These are phyloP conservation scores for Scarus forsteni DNA, from an alignment of 2,797 vertebrate genomes.

Conservation along the genomic window DNA sequence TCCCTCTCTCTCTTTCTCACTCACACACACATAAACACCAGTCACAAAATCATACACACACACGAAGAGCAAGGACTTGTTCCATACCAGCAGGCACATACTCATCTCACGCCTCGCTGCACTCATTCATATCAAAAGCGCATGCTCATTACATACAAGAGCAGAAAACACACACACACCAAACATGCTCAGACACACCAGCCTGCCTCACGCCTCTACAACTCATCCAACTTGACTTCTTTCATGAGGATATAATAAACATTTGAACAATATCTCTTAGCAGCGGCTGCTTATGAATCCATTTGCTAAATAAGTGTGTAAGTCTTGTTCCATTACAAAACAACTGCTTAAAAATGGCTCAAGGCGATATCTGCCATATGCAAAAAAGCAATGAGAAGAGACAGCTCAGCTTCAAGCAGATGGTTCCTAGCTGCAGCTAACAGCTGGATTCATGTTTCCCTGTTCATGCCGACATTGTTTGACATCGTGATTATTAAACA, in stretches of 20 bases:
- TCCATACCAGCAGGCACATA: conserved; percentile 81
- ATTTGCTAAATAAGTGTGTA: conserved; percentile 66
- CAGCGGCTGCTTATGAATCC: conserved; percentile 65
- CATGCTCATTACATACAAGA: conserved; percentile 78
- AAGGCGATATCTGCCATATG: conserved; percentile 68
- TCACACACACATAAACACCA: conserved; percentile 8
- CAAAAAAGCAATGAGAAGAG: conserved; percentile 49
- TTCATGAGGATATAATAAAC: conserved; percentile 71
- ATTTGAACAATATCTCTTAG: conserved; percentile 66
- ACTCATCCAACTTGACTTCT: conserved; percentile 66
- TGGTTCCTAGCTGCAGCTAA: conserved; percentile 68
- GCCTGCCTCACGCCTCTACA: conserved; percentile 49
- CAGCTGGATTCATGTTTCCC: conserved; percentile 77
- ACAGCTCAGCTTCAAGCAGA: conserved; percentile 69
- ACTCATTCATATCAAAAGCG: conserved; percentile 81
- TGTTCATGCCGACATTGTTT: conserved; percentile 74
- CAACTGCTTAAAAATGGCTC: conserved; percentile 66
- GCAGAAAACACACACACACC: conserved; percentile 55
- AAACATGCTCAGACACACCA: conserved; percentile 42
- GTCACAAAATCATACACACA: conserved; percentile 63
- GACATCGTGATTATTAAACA: conserved; percentile 75
- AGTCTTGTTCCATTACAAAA: conserved; percentile 75
- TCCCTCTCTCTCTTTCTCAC: conserved; percentile 27
- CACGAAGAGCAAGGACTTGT: conserved; percentile 77
- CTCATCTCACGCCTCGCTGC: conserved; percentile 82